phyloP scores from a whole-genome alignment of 2,113 vertebrate species.

The Phalacrocorax aristotelis region DNA sequence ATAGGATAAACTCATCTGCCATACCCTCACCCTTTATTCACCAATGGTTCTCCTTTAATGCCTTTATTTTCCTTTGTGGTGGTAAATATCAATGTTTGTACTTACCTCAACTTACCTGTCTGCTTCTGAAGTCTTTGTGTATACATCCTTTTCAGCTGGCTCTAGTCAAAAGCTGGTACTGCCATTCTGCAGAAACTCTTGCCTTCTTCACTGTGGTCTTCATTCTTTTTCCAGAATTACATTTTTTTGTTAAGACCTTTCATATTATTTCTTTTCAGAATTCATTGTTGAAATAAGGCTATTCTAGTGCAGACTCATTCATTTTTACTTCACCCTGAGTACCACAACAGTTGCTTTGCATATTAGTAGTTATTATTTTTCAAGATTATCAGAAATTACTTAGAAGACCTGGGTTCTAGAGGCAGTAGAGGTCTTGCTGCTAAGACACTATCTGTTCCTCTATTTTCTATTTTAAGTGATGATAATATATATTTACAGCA shows the following conservation, averaged over 20 bases:
- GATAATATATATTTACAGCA: neutral
- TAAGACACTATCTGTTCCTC: neutral
- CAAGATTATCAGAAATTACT: neutral
- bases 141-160: neutral
- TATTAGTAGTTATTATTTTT: neutral
- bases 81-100: neutral
- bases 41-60: neutral
- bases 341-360: neutral
- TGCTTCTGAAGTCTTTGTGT: neutral
- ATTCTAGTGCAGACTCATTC: rapidly evolving
- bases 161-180: neutral
- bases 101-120: neutral
- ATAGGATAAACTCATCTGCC: neutral
- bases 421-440: neutral
- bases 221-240: neutral
- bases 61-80: neutral
- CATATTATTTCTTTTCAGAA: neutral
- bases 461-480: neutral
- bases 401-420: neutral
- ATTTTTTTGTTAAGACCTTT: neutral
- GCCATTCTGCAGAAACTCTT: neutral
- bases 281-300: neutral
- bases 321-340: neutral
- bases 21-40: neutral
- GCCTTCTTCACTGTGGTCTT: neutral